Evolutionary conservation across 2,888 invertebrate genomes (phyloP).

Genomic region (Pachymerium ferrugineum): DNA sequence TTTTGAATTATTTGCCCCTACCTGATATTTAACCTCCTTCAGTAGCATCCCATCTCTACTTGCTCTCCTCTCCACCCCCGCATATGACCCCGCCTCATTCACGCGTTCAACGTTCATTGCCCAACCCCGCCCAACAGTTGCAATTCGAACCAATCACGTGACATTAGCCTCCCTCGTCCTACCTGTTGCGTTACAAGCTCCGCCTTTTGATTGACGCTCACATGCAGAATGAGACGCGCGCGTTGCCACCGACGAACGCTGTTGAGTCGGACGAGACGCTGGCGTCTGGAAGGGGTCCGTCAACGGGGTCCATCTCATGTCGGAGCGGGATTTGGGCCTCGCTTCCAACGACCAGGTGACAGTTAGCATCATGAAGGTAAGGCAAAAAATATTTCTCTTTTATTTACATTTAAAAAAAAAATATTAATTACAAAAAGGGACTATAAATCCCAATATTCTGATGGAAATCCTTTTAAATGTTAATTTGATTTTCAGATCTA

Average conservation of each 20-base stretch:
- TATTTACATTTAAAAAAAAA: too few relatives aligned
- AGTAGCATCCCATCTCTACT: slow-evolving; percentile 10
- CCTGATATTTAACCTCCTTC: neutral
- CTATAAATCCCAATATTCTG: too few relatives aligned
- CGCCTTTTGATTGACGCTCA: slow-evolving; percentile 13
- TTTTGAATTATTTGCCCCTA: neutral
- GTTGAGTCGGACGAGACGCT: slow-evolving; percentile 12
- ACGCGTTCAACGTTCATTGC: neutral
- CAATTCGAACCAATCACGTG: neutral
- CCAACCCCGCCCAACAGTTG: neutral
- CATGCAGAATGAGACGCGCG: neutral
- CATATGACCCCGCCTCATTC: neutral
- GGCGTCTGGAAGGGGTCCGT: slow-evolving; percentile 2
- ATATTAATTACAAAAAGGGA: too few relatives aligned
- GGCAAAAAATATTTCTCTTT: too few relatives aligned
- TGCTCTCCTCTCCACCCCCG: neutral
- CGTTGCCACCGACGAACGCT: slow-evolving; percentile 7
- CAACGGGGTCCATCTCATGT: slow-evolving; percentile 17
- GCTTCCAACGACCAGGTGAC: slow-evolving; percentile 28
- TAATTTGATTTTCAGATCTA: neutral
- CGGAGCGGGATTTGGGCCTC: slow-evolving; percentile 12
- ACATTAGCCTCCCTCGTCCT: neutral
- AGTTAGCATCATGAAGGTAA: slow-evolving; percentile 30
- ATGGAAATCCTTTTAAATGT: neutral
- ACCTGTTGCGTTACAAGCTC: neutral